A percentile compares a stretch with the other conserved stretches of the same genome.
Conservation (phyloP, 1,140 invertebrate genomes). For the Drosophila quadrilineata region DNA sequence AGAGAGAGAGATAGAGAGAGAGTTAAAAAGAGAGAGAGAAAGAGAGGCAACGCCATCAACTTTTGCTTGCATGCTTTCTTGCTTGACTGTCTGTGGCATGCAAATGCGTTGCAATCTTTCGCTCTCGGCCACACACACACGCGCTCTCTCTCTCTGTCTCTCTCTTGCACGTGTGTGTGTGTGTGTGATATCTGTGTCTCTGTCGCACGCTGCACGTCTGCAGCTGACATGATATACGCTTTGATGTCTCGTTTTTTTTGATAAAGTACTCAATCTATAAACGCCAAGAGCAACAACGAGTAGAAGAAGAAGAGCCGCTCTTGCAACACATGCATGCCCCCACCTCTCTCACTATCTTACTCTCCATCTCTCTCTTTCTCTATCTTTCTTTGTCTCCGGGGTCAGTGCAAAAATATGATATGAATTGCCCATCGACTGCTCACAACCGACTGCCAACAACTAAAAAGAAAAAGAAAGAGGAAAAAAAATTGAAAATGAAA, state of each 20-base stretch:
- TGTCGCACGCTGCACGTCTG: constrained; percentile 42
- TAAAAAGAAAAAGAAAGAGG: constrained; percentile 7
- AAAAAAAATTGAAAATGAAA: constrained; percentile 16
- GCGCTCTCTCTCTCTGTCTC: background rate
- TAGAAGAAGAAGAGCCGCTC: constrained; percentile 50
- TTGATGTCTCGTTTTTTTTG: constrained; percentile 78
- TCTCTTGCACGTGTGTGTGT: background rate
- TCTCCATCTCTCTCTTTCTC: background rate
- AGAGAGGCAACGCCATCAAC: background rate
- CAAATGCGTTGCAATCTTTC: constrained; percentile 28
- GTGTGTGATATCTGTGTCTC: background rate
- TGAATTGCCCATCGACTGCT: constrained; percentile 56
- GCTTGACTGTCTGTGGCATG: constrained; percentile 26
- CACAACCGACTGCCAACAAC: constrained; percentile 11
- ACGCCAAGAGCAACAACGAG: constrained; percentile 73
- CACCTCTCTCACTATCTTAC: background rate
- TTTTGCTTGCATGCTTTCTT: too few species aligned
- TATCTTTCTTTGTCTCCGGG: constrained; percentile 25
- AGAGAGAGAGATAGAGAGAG: too few species aligned
- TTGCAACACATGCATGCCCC: constrained; percentile 1
- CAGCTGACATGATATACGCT: constrained; percentile 75
- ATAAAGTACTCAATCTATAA: constrained; percentile 79
- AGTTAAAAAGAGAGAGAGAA: too few species aligned
- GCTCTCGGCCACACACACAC: background rate
- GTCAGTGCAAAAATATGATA: constrained; percentile 73